Evolutionary conservation across 30 jellyfish, hydroid and myxozoan genomes (phyloP), one percentile per base, ranked within the genome.

Genomic region (Aurelia coerulea): DNA sequence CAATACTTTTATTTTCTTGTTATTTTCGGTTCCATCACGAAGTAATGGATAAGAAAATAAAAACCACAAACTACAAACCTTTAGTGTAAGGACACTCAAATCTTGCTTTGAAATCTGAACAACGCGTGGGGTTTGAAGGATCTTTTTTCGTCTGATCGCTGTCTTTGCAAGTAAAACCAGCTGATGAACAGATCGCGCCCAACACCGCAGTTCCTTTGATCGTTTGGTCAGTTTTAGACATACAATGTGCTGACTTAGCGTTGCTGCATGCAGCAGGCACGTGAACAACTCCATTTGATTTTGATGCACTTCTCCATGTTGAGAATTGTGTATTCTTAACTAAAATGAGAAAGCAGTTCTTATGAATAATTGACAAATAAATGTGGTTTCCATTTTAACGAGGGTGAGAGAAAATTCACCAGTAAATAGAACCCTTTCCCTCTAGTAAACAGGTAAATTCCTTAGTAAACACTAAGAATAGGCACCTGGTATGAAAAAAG

Each of bases 11-110:
- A 23, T 23, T 23, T 23, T 23, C 29, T 23, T 23, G 29, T 23
- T 23, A 23, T 23, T 23, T 23, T 23, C 29, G 29, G 29, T 23
- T 23, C 29, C 29, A 23, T 23, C 29, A 23, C 29, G 29, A 23
- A 23, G 29, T 23, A 23, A 23, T 23, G 29, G 8, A 46, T 6
- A 5, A 4, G 14, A 46, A 46, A 4, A 46, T 46, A 4, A 46
- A 46, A 46, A 46, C 6, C 0, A 0, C 56, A 0, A 46, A 46
- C 56, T 46, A 46, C 56, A 9, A 46, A 46, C 56, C 56, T 46
- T 46, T 46, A 6, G 2, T 63, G 95, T 73, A 81, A 3, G 99
- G 99, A 52, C 97, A 90, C 87, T 95, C 99, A 58, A 86, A 95
- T 79, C 99, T 83, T 14, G 91, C 93, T 41, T 80, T 81, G 78